phyloP scores from a whole-genome alignment of 2,797 vertebrate genomes.

The Sciaenops ocellatus region DNA sequence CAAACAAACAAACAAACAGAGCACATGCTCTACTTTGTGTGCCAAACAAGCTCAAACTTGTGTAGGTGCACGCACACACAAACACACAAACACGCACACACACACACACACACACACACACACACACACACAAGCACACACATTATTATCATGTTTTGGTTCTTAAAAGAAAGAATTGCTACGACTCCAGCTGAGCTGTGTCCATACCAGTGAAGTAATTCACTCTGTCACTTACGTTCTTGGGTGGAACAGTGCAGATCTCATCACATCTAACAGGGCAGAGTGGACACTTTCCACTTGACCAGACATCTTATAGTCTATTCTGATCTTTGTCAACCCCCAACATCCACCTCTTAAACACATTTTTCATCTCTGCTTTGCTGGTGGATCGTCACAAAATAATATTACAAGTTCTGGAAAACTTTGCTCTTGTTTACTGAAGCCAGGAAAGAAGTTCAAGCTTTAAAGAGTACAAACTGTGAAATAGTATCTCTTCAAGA shows the following conservation, averaged over 20 bases:
- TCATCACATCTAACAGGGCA: constrained; percentile 51
- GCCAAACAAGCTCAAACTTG: constrained; percentile 37
- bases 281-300: constrained; percentile 54
- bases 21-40: constrained; percentile 46
- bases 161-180: constrained; percentile 39
- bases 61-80: constrained; percentile 26
- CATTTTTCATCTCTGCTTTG: constrained; percentile 15
- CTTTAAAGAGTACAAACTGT: constrained; percentile 18
- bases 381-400: constrained; percentile 11
- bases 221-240: constrained; percentile 50
- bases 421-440: not conserved
- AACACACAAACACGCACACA: constrained; percentile 30
- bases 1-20: constrained; percentile 38
- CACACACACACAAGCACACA: constrained; percentile 16
- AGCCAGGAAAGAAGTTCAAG: not conserved
- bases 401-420: not conserved
- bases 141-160: constrained; percentile 42
- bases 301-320: constrained; percentile 46
- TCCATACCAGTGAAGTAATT: constrained; percentile 58
- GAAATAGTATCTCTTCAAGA: constrained; percentile 52
- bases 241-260: constrained; percentile 61
- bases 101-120: constrained; percentile 12
- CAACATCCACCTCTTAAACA: not conserved
- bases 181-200: constrained; percentile 23
- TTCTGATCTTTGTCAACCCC: constrained; percentile 58